Conservation (phyloP, 2,113 vertebrate genomes). For the Rhegmatorhina hoffmannsi region DNA sequence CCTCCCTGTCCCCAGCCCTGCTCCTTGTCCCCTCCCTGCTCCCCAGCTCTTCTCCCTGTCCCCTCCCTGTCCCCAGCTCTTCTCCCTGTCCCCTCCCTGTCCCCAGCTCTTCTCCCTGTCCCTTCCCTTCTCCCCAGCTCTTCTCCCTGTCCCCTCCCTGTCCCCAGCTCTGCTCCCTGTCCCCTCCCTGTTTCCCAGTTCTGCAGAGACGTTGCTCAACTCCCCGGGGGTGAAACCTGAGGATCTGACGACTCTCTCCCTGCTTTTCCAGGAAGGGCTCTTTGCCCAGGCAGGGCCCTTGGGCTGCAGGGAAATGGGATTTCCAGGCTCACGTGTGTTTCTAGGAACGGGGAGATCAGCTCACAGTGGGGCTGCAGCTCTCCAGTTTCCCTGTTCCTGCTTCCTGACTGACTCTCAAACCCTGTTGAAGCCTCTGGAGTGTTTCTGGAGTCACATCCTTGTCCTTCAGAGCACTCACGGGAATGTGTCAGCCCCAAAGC, state of each 20-base stretch:
- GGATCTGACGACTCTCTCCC: neutral
- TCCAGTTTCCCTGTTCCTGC: fast-evolving
- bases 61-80: no score
- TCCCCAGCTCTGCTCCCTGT: no score
- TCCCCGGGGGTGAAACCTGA: neutral
- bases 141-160: neutral
- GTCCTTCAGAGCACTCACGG: neutral
- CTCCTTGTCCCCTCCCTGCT: neutral
- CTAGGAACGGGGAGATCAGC: neutral
- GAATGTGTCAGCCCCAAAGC: neutral
- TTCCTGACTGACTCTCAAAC: neutral
- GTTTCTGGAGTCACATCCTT: neutral
- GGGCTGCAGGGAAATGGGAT: neutral
- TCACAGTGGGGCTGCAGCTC: neutral
- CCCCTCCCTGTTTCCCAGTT: no score
- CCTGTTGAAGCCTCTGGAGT: neutral
- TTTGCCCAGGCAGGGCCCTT: neutral
- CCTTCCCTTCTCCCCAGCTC: no score
- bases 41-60: neutral
- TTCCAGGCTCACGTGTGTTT: neutral
- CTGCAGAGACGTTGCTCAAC: neutral
- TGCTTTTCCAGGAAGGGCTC: neutral
- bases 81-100: no score
- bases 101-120: no score
- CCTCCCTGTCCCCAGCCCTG: no score